Conservation (phyloP, 2,888 invertebrate genomes). For the Acrocyrtus sp. region DNA sequence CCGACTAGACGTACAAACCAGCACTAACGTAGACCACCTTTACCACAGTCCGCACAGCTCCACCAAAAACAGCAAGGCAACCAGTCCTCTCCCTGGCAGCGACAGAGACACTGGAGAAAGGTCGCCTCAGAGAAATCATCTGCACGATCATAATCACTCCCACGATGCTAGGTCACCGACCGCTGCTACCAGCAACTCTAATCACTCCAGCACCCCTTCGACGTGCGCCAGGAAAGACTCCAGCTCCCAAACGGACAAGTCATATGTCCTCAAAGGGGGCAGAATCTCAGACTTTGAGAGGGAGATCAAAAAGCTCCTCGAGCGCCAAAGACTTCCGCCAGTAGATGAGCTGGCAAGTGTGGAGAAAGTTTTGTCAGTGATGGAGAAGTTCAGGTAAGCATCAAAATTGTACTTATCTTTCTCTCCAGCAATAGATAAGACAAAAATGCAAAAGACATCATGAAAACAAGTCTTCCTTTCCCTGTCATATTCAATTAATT, state of each 20-base stretch:
- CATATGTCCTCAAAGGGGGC: conserved; percentile 61
- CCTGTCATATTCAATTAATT: background rate
- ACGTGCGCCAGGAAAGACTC: conserved; percentile 62
- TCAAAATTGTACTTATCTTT: background rate
- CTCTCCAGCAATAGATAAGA: no score
- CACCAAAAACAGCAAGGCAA: conserved; percentile 41
- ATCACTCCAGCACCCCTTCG: conserved; percentile 59
- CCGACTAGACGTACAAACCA: conserved; percentile 37
- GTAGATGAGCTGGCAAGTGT: conserved; percentile 63
- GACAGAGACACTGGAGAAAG: conserved; percentile 41
- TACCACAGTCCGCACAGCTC: conserved; percentile 42
- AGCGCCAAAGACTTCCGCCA: conserved; percentile 73
- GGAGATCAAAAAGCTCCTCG: conserved; percentile 81
- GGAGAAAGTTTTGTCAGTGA: conserved; percentile 61
- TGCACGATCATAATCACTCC: conserved; percentile 10
- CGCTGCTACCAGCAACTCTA: conserved; percentile 23
- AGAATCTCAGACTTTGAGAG: conserved; percentile 75
- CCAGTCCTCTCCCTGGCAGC: conserved; percentile 42
- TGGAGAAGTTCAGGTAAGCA: conserved; percentile 61
- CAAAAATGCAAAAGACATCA: background rate
- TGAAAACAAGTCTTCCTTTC: conserved; percentile 3
- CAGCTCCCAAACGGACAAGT: conserved; percentile 63
- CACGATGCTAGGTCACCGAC: conserved; percentile 33
- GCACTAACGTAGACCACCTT: conserved; percentile 25
- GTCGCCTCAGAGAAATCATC: conserved; percentile 26